Percentiles rank a stretch among this genome's conserved stretches.
Evolutionary conservation across 2,113 vertebrate genomes (phyloP).

Genomic region (Eolophus roseicapilla): DNA sequence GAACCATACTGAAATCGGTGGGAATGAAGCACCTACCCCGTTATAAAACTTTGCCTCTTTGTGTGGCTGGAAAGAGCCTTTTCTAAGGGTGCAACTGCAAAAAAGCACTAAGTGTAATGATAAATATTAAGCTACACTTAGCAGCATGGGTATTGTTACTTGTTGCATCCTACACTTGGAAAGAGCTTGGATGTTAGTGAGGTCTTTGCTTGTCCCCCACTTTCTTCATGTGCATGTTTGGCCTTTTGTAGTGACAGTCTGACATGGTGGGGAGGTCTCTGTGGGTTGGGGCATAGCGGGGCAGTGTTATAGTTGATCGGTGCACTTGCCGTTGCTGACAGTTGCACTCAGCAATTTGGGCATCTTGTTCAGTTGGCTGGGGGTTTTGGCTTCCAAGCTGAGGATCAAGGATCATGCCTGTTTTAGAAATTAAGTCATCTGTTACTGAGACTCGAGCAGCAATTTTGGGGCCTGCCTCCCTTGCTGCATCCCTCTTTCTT

Average conservation of each 20-base stretch:
- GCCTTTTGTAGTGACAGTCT: neutral
- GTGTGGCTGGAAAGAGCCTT: neutral
- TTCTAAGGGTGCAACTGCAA: neutral
- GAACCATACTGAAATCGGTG: neutral
- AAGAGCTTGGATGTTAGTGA: accelerated
- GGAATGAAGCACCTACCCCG: neutral
- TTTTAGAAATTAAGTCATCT: neutral
- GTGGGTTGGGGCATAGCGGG: neutral
- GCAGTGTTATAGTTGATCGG: accelerated
- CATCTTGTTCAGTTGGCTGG: neutral
- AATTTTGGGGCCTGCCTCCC: neutral
- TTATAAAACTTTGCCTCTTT: neutral
- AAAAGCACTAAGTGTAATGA: neutral
- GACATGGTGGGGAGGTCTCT: neutral
- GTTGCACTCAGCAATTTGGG: neutral
- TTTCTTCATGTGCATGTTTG: neutral
- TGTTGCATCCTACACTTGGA: neutral
- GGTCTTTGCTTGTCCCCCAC: neutral
- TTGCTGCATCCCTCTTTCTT: neutral
- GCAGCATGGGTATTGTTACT: neutral
- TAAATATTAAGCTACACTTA: neutral
- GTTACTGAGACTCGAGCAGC: neutral
- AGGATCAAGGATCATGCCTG: neutral
- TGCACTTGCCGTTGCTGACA: neutral
- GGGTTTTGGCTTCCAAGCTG: neutral